Conservation (phyloP, 1,140 invertebrate genomes). For the Rhagoletis zephyria region DNA sequence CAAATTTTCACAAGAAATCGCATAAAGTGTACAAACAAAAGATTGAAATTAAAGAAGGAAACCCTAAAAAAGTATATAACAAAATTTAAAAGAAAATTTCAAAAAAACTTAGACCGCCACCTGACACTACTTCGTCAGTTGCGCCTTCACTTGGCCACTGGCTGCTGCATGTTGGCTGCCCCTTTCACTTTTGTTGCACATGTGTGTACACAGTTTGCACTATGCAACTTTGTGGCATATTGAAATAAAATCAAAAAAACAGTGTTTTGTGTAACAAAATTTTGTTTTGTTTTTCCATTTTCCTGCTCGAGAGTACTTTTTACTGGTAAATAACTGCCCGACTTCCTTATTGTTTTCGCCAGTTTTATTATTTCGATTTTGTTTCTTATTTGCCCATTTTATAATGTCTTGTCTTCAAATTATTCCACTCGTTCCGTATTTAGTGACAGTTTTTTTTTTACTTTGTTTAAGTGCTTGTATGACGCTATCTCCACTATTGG, state of each 20-base stretch:
- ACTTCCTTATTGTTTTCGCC: not conserved
- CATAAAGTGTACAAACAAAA: constrained; percentile 52
- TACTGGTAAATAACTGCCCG: not conserved
- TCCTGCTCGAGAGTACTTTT: not conserved
- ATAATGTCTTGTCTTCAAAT: not conserved
- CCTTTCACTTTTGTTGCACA: constrained; percentile 36
- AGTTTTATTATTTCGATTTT: not conserved
- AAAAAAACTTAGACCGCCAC: constrained; percentile 18
- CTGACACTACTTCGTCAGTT: constrained; percentile 45
- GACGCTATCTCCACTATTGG: not conserved
- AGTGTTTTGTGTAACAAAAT: not conserved
- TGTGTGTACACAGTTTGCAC: not conserved
- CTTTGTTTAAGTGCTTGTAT: not conserved
- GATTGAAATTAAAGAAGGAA: constrained; percentile 30
- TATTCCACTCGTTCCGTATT: not conserved
- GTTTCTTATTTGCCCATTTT: not conserved
- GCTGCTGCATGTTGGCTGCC: not conserved
- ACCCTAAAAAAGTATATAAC: not conserved
- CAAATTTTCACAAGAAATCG: constrained; percentile 64
- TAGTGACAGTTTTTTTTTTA: not conserved
- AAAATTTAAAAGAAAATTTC: not conserved
- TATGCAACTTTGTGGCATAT: not conserved
- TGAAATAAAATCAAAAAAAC: not conserved
- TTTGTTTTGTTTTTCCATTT: not conserved
- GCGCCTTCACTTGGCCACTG: constrained; percentile 1